A percentile compares a stretch with the other conserved stretches of the same genome.
These are phyloP conservation scores for Platysteira castanea DNA, from an alignment of 2,113 vertebrate species.

Conservation along the genomic window DNA sequence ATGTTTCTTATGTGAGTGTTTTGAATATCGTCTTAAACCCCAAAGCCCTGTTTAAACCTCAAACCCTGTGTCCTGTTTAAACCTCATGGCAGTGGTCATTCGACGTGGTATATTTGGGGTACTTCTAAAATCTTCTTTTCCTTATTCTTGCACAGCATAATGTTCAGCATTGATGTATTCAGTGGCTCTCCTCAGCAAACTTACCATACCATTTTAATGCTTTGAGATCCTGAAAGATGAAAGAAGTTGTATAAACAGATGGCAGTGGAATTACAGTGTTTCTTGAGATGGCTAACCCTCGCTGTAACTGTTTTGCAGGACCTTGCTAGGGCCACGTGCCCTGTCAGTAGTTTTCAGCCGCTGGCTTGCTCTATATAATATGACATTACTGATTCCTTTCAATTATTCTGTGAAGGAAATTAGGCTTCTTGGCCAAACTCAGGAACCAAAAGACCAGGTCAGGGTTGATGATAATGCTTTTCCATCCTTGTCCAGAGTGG, in stretches of 20 bases:
- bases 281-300: background rate
- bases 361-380: conserved; percentile 20
- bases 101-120: background rate
- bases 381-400: conserved; percentile 43
- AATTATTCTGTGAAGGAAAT: conserved; percentile 34
- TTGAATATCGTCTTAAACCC: background rate
- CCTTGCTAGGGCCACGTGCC: background rate
- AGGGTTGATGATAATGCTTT: background rate
- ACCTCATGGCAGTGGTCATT: background rate
- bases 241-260: background rate
- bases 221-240: background rate
- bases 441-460: conserved; percentile 24
- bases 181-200: background rate
- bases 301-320: background rate
- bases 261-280: background rate
- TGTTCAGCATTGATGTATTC: background rate
- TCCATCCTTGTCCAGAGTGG: conserved; percentile 41
- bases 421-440: conserved; percentile 5
- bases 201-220: background rate
- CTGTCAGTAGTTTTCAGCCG: background rate
- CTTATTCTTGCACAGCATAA: background rate
- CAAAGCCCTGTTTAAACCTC: background rate
- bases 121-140: background rate
- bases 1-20: background rate
- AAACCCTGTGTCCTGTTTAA: background rate